Evolutionary conservation across 2,888 invertebrate genomes (phyloP).

Genomic region (Stramonita haemastoma): DNA sequence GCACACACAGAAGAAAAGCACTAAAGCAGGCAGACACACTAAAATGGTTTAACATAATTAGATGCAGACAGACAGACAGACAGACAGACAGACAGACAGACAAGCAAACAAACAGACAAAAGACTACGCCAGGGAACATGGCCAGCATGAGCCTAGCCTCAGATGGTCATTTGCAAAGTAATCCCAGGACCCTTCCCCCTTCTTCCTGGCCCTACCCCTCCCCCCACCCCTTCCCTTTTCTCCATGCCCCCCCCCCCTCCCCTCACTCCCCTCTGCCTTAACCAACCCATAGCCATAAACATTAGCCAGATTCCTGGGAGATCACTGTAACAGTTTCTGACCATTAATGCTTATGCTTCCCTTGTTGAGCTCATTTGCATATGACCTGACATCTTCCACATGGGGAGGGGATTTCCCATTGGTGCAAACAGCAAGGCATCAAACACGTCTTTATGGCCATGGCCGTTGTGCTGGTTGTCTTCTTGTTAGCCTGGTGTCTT

Average conservation of each 20-base stretch:
- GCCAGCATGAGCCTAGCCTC: neutral
- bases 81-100: neutral
- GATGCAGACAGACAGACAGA: neutral
- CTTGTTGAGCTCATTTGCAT: slow-evolving; percentile 22
- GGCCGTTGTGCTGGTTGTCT: neutral
- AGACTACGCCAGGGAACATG: neutral
- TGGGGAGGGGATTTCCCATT: neutral
- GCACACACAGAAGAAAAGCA: too few relatives aligned
- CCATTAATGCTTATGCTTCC: slow-evolving; percentile 11
- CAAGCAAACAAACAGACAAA: neutral
- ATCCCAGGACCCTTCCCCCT: neutral
- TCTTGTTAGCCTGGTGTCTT: neutral
- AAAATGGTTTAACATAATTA: neutral
- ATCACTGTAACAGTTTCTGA: slow-evolving; percentile 25
- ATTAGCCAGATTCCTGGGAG: slow-evolving; percentile 21
- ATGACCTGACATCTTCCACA: neutral
- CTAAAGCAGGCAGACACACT: too few relatives aligned
- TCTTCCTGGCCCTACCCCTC: too few relatives aligned
- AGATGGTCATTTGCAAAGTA: neutral
- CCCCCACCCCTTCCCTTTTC: too few relatives aligned
- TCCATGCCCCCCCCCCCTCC: neutral
- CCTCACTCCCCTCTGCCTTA: neutral
- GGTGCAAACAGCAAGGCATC: neutral
- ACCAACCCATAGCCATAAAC: neutral
- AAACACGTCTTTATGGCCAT: neutral